Percentiles rank a stretch among this genome's conserved stretches.
Conservation (phyloP, 2,888 invertebrate species). For the Taenaris catops region DNA sequence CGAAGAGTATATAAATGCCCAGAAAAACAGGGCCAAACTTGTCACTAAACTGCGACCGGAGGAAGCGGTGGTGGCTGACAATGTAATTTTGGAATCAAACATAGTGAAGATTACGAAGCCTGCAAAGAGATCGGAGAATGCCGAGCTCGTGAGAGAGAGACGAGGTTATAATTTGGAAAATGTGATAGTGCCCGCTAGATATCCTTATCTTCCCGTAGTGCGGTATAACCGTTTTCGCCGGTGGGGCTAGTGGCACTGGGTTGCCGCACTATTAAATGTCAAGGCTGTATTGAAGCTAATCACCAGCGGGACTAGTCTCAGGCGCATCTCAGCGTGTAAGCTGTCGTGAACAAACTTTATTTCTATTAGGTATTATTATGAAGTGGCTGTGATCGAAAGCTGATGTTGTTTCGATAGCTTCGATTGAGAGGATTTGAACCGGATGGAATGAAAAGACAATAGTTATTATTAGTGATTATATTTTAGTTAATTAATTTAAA, state of each 20-base stretch:
- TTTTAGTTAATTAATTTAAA: conserved; percentile 10
- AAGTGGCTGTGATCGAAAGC: conserved; percentile 72
- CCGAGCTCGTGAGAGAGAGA: conserved; percentile 53
- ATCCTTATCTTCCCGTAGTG: conserved; percentile 67
- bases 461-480: conserved; percentile 12
- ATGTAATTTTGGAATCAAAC: conserved; percentile 67
- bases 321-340: conserved; percentile 35
- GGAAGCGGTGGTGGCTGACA: conserved; percentile 59
- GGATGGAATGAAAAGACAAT: conserved; percentile 14
- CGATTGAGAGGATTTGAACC: conserved; percentile 42
- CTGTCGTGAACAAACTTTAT: conserved; percentile 35
- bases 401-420: conserved; percentile 41
- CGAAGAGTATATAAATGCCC: conserved; percentile 46
- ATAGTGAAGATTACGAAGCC: conserved; percentile 58
- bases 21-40: conserved; percentile 61
- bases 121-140: conserved; percentile 38
- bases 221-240: conserved; percentile 65
- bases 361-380: conserved; percentile 46
- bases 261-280: conserved; percentile 53
- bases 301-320: conserved; percentile 35
- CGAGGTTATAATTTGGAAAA: conserved; percentile 74
- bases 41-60: conserved; percentile 57
- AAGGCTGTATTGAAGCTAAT: conserved; percentile 58
- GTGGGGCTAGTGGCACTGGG: conserved; percentile 60
- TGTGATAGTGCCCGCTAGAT: conserved; percentile 68